Base-by-base conservation (phyloP, 2,797 vertebrate genomes). In the Pseudochirops cupreus region DNA sequence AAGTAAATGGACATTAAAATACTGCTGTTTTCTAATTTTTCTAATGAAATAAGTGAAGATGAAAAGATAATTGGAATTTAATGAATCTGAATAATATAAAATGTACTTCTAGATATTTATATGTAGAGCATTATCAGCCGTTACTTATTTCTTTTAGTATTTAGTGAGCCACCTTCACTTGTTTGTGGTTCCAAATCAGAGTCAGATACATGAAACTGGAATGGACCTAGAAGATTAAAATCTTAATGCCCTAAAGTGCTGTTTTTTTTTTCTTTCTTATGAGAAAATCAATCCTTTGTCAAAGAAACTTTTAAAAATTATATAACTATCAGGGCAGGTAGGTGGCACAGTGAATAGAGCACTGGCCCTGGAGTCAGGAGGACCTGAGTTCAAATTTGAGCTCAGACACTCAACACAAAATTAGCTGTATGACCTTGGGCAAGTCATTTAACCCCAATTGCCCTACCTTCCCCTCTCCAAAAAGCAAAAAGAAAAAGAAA, bases 41-140 rank as follows among this genome's bases (percentile, higher is more conserved):
- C 96, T 54, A 92, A 62, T 62, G 39, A 87, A 87, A 87, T 87
- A 50, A 95, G 90, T 96, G 53, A 62, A 46, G 1, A 94, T 11
- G 31, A 53, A 67, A 94, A 95, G 82, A 96, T 96, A 96, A 95
- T 96, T 97, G 90, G 95, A 97, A 97, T 90, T 97, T 97, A 97
- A 98, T 97, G 67, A 67, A 46, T 46, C 39, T 26, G 2, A 97
- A 95, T 95, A 95, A 94, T 94, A 95, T 87, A 96, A 95, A 95
- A 54, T 93, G 91, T 91, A 94, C 87, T 16, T 96, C 59, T 16
- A 54, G 92, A 92, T 91, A 94, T 91, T 28, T 96, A 59, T 16
- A 55, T 94, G 53, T 11, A 94, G 56, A 93, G 59, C 87, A 11
- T 93, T 97, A 95, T 82, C 31, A 91, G 26, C 12, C 57, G 90